These are phyloP conservation scores for Oscheius sp. DNA, from an alignment of 2,888 invertebrate species.

Conservation along the genomic window DNA sequence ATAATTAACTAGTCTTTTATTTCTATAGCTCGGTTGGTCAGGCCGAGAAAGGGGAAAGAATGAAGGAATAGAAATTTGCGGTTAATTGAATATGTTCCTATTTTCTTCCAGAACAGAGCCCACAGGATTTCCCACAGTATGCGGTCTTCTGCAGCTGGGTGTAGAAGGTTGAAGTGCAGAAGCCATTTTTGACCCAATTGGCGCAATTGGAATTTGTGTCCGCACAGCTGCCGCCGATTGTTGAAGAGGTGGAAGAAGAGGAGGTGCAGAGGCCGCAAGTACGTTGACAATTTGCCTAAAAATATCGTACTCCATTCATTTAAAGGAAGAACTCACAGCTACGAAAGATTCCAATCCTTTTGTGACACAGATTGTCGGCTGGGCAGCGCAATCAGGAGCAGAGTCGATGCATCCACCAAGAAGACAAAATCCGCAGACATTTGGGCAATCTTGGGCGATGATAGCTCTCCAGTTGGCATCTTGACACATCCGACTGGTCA, in stretches of 20 bases:
- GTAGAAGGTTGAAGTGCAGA: conserved; percentile 8
- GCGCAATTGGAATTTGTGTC: background rate
- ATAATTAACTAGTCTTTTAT: too few relatives aligned
- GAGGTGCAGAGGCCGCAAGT: conserved; percentile 33
- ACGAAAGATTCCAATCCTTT: conserved; percentile 32
- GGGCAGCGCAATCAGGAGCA: conserved; percentile 19
- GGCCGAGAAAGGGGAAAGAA: too few relatives aligned
- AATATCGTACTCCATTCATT: background rate
- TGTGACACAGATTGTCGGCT: conserved; percentile 31
- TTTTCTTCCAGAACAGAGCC: conserved; percentile 20
- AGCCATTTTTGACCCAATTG: conserved; percentile 22
- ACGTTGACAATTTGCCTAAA: conserved; percentile 29
- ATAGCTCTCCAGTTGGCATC: conserved; percentile 12
- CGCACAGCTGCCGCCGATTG: background rate
- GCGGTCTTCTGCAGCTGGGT: conserved; percentile 1
- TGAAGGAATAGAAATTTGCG: background rate
- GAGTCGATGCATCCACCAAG: conserved; percentile 29
- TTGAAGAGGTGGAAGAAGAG: background rate
- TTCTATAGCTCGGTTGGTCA: too few relatives aligned
- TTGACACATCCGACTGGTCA: conserved; percentile 13
- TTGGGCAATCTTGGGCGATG: conserved; percentile 24
- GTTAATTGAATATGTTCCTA: background rate
- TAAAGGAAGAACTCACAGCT: background rate
- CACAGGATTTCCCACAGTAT: conserved; percentile 1
- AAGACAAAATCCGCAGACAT: conserved; percentile 23